Percentiles rank a stretch among this genome's conserved stretches.
Conservation (phyloP, 2,888 invertebrate genomes). For the Amorpha juglandis region DNA sequence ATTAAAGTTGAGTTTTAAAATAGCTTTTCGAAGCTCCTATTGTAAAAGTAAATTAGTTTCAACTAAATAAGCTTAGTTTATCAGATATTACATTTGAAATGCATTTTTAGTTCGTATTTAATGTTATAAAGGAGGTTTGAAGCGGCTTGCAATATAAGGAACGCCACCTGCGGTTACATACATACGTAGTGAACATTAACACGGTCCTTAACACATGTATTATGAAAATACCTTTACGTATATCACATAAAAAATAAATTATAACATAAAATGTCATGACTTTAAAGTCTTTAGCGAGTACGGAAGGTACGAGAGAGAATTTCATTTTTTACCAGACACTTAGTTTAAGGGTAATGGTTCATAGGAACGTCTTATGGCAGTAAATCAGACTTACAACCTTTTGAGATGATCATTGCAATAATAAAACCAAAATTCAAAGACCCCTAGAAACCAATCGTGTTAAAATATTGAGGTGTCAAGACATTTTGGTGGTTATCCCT, state of each 20-base stretch:
- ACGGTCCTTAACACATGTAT: conserved; percentile 3
- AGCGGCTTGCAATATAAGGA: conserved; percentile 9
- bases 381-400: conserved; percentile 69
- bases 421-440: conserved; percentile 44
- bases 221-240: not conserved
- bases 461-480: conserved; percentile 35
- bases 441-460: conserved; percentile 27
- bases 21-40: not conserved
- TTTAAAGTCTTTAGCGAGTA: not conserved
- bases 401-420: conserved; percentile 55
- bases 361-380: conserved; percentile 54
- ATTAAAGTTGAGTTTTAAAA: not conserved
- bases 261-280: conserved; percentile 8
- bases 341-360: conserved; percentile 4
- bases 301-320: too few relatives aligned
- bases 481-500: conserved; percentile 50
- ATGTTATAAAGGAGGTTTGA: not conserved
- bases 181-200: conserved; percentile 6
- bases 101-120: not conserved
- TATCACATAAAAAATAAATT: conserved; percentile 4
- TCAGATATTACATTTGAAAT: not conserved
- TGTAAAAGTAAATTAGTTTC: not conserved
- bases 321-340: conserved; percentile 2
- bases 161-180: conserved; percentile 14
- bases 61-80: not conserved